A percentile compares a stretch with the other conserved stretches of the same genome.
Evolutionary conservation across 2,113 vertebrate genomes (phyloP).

Genomic region (Halcyon senegalensis): DNA sequence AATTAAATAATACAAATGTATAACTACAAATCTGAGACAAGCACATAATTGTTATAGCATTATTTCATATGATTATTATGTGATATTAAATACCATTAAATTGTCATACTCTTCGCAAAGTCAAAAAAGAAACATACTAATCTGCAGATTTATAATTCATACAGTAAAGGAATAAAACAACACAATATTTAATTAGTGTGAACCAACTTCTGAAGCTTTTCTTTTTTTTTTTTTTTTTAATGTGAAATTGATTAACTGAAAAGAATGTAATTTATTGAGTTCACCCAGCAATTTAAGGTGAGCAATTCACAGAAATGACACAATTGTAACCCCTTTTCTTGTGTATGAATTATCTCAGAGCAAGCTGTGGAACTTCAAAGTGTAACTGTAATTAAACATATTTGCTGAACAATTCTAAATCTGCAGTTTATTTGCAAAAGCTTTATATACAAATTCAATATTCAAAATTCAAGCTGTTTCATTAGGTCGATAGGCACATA

Average conservation of each 20-base stretch:
- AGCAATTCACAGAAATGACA: background rate
- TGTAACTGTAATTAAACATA: slow-evolving; percentile 29
- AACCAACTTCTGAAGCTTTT: background rate
- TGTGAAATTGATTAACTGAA: background rate
- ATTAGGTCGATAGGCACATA: slow-evolving; percentile 20
- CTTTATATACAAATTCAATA: slow-evolving; percentile 48
- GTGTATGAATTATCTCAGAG: background rate
- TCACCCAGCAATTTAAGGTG: background rate
- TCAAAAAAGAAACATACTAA: background rate
- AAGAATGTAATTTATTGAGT: background rate
- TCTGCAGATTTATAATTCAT: slow-evolving; percentile 17
- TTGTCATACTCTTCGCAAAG: background rate
- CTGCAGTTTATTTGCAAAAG: slow-evolving; percentile 52
- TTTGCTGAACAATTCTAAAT: slow-evolving; percentile 13
- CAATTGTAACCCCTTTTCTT: background rate
- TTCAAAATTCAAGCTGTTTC: slow-evolving; percentile 46
- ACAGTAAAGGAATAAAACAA: background rate
- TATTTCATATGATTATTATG: slow-evolving; percentile 18
- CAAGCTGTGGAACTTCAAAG: background rate
- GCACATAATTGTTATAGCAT: background rate
- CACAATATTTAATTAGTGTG: background rate
- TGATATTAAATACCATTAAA: slow-evolving; percentile 31
- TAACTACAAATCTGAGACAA: slow-evolving; percentile 51
- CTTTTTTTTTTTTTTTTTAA: background rate
- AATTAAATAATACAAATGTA: slow-evolving; percentile 24